phyloP scores from a whole-genome alignment of 2,797 vertebrate species.

The Thaleichthys pacificus region DNA sequence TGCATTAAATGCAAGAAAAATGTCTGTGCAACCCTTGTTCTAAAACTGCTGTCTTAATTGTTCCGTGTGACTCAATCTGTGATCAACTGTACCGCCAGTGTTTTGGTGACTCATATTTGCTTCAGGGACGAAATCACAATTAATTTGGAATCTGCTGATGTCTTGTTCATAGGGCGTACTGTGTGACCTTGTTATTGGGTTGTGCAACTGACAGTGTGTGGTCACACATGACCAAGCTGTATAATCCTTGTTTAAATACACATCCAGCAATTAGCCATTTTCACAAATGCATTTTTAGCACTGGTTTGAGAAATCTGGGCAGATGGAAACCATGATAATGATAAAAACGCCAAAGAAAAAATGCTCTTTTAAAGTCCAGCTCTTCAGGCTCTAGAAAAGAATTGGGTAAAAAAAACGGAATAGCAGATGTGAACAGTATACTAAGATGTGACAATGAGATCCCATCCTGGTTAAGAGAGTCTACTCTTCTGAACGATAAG shows the following conservation, averaged over 20 bases:
- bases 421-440: too few species aligned
- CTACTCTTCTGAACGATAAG: too few species aligned
- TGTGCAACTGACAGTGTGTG: slow-evolving; percentile 30
- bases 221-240: slow-evolving; percentile 29
- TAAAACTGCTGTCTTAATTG: slow-evolving; percentile 1
- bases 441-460: too few species aligned
- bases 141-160: slow-evolving; percentile 36
- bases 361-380: too few species aligned
- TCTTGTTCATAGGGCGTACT: slow-evolving; percentile 47
- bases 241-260: neutral
- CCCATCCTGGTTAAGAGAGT: too few species aligned
- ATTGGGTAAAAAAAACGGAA: too few species aligned
- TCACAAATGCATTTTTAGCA: slow-evolving; percentile 39
- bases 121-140: slow-evolving; percentile 34
- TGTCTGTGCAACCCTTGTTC: too few species aligned
- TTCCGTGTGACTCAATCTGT: slow-evolving; percentile 48
- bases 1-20: too few species aligned
- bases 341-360: neutral
- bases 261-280: slow-evolving; percentile 8
- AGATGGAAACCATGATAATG: slow-evolving; percentile 14
- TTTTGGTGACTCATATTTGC: slow-evolving; percentile 37
- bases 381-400: too few species aligned
- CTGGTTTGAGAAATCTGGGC: slow-evolving; percentile 27
- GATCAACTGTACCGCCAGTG: slow-evolving; percentile 43
- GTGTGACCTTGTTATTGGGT: slow-evolving; percentile 38